These are phyloP conservation scores for Littorina saxatilis DNA, from an alignment of 1,140 invertebrate genomes.

Conservation along the genomic window DNA sequence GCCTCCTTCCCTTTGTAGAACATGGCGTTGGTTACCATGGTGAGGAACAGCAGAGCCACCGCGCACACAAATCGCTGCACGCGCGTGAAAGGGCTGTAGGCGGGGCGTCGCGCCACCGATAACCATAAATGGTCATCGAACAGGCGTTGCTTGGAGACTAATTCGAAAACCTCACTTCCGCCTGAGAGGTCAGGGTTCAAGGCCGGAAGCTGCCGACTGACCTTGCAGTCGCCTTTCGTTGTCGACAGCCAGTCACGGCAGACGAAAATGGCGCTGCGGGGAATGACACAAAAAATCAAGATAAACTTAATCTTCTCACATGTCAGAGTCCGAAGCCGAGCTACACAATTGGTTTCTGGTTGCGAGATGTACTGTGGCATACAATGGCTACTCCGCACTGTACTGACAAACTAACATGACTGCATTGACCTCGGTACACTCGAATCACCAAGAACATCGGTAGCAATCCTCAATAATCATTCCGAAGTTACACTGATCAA, in stretches of 20 bases:
- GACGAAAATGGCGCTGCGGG: slow-evolving; percentile 76
- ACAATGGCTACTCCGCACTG: too few relatives aligned
- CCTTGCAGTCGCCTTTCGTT: slow-evolving; percentile 77
- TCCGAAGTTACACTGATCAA: too few relatives aligned
- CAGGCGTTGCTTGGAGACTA: slow-evolving; percentile 68
- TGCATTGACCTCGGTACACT: too few relatives aligned
- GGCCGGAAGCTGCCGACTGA: slow-evolving; percentile 48
- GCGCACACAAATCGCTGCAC: slow-evolving; percentile 68
- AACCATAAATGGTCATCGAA: slow-evolving; percentile 66
- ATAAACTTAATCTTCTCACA: too few relatives aligned
- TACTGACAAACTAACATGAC: too few relatives aligned
- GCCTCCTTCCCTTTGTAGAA: slow-evolving; percentile 58
- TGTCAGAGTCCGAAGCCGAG: too few relatives aligned
- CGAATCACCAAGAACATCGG: too few relatives aligned
- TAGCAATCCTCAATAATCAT: too few relatives aligned
- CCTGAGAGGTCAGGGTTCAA: slow-evolving; percentile 15
- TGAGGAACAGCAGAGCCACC: slow-evolving; percentile 62
- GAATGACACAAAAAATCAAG: not conserved
- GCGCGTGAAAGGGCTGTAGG: slow-evolving; percentile 65
- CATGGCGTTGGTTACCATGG: slow-evolving; percentile 72
- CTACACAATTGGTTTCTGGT: too few relatives aligned
- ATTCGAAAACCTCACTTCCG: slow-evolving; percentile 52
- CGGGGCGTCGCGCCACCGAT: slow-evolving; percentile 57
- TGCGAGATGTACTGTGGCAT: too few relatives aligned
- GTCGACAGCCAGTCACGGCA: slow-evolving; percentile 77